Percentiles rank a stretch among this genome's conserved stretches.
These are phyloP conservation scores for Gari tellinella DNA, from an alignment of 2,888 invertebrate species.

Conservation along the genomic window DNA sequence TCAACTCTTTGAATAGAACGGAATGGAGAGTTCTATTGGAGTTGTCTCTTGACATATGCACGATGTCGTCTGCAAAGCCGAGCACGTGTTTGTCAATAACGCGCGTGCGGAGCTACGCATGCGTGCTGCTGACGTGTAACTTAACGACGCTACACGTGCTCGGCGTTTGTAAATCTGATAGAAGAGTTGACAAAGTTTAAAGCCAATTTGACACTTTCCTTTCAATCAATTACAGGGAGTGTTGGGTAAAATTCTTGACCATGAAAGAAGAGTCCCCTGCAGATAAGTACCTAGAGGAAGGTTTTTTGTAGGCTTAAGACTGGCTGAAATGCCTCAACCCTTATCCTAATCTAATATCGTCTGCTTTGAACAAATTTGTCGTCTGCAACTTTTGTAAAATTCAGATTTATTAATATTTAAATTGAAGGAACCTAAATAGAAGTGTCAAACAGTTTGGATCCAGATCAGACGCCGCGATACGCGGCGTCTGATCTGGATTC, in stretches of 20 bases:
- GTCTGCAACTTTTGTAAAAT: no score
- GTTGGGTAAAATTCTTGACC: slow-evolving; percentile 23
- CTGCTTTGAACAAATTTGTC: no score
- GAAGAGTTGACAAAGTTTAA: slow-evolving; percentile 49
- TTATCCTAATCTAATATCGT: no score
- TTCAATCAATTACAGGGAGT: slow-evolving; percentile 36
- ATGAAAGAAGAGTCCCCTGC: slow-evolving; percentile 5
- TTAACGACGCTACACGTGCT: slow-evolving; percentile 53
- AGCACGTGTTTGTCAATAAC: slow-evolving; percentile 50
- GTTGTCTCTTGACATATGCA: slow-evolving; percentile 49
- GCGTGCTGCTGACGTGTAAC: slow-evolving; percentile 50
- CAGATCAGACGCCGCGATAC: no score
- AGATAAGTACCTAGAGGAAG: slow-evolving; percentile 1
- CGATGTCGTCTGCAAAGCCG: slow-evolving; percentile 50
- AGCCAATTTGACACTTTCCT: slow-evolving; percentile 53
- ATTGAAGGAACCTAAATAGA: no score
- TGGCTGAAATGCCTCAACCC: no score
- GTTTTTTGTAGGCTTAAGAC: no score
- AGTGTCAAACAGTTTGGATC: no score
- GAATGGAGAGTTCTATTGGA: slow-evolving; percentile 42
- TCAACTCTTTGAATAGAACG: slow-evolving; percentile 46
- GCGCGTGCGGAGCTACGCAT: slow-evolving; percentile 53
- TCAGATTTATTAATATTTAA: no score
- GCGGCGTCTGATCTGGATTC: no score
- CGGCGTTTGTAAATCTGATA: slow-evolving; percentile 56